Evolutionary conservation across 2,888 invertebrate species (phyloP).

Genomic region (Calephelis perditalis): DNA sequence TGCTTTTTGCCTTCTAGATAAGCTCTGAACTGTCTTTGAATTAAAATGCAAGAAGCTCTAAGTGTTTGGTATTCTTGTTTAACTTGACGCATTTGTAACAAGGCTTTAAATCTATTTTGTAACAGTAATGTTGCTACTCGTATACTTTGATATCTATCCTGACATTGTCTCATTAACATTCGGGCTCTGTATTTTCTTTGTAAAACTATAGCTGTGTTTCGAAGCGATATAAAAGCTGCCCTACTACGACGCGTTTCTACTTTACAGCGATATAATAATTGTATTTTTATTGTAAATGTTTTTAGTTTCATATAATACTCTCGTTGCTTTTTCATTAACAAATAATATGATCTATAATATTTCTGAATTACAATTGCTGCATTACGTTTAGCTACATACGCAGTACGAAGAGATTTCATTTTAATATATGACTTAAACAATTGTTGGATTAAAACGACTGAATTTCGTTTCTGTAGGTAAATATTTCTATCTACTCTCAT

Average conservation of each 20-base stretch:
- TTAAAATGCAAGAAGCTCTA: slow-evolving; percentile 42
- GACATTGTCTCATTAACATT: slow-evolving; percentile 36
- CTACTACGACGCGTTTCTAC: slow-evolving; percentile 51
- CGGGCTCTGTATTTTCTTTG: slow-evolving; percentile 46
- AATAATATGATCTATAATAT: slow-evolving; percentile 40
- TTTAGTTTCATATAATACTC: slow-evolving; percentile 32
- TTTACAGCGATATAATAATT: slow-evolving; percentile 57
- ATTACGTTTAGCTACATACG: slow-evolving; percentile 40
- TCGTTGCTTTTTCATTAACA: slow-evolving; percentile 33
- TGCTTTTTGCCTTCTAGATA: slow-evolving; percentile 40
- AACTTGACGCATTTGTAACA: slow-evolving; percentile 47
- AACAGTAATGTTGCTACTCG: slow-evolving; percentile 37
- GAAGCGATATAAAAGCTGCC: slow-evolving; percentile 33
- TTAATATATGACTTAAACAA: slow-evolving; percentile 55
- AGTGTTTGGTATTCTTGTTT: slow-evolving; percentile 41
- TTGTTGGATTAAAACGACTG: slow-evolving; percentile 66
- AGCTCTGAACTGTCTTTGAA: slow-evolving; percentile 63
- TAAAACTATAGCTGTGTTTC: slow-evolving; percentile 44
- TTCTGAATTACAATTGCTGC: slow-evolving; percentile 43
- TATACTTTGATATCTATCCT: slow-evolving; percentile 31
- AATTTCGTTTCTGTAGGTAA: slow-evolving; percentile 53
- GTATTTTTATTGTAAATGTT: slow-evolving; percentile 44
- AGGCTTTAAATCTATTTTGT: slow-evolving; percentile 62
- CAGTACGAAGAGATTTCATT: slow-evolving; percentile 40
- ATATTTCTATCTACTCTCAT: slow-evolving; percentile 50